These are phyloP conservation scores for Homarus americanus DNA, from an alignment of 1,140 invertebrate genomes.

Conservation along the genomic window DNA sequence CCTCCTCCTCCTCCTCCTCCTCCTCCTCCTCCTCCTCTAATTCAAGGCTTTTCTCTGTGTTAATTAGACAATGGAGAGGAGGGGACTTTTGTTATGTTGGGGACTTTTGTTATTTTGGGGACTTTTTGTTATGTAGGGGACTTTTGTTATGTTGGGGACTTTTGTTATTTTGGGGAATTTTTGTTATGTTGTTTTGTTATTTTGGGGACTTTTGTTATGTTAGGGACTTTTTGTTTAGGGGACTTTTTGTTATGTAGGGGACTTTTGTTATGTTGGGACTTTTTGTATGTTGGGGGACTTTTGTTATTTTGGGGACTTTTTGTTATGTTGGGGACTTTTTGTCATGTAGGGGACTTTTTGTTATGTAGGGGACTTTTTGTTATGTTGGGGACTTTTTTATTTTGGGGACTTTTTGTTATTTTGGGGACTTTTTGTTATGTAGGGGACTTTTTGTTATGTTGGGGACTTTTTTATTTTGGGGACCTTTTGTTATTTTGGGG, in stretches of 20 bases:
- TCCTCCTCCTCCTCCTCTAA: no score
- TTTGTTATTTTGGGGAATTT: neutral
- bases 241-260: no score
- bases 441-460: no score
- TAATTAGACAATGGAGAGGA: constrained; percentile 12
- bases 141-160: neutral
- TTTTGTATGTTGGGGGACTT: neutral
- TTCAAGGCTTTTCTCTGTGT: constrained; percentile 6
- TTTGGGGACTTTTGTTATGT: no score
- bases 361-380: neutral
- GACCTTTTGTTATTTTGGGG: neutral
- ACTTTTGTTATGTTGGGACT: no score
- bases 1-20: no score
- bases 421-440: no score
- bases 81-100: no score
- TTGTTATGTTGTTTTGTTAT: neutral
- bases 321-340: neutral
- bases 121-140: neutral
- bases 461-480: neutral
- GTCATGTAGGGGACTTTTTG: neutral
- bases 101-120: neutral
- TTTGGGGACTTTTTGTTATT: neutral
- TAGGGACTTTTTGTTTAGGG: no score
- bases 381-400: neutral
- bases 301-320: neutral